A percentile compares a stretch with the other conserved stretches of the same genome.
Evolutionary conservation across 2,797 vertebrate genomes (phyloP).

Genomic region (Acestrorhynchus altus): DNA sequence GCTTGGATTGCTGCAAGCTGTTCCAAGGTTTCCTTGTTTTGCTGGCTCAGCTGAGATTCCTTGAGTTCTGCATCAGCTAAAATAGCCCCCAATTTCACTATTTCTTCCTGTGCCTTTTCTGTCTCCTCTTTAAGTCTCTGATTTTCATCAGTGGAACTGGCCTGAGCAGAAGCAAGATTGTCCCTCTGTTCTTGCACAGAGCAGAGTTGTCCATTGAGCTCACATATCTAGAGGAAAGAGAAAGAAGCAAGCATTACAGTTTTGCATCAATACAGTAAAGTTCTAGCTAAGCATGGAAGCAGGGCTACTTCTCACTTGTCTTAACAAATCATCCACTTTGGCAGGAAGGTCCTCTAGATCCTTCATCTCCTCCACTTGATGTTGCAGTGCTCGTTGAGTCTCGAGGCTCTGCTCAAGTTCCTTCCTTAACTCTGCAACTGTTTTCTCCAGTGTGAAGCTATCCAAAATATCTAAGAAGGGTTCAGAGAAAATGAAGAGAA

Average conservation of each 20-base stretch:
- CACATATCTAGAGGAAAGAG: constrained; percentile 56
- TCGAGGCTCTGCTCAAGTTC: constrained; percentile 74
- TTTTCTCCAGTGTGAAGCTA: constrained; percentile 79
- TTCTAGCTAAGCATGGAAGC: neutral
- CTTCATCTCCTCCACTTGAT: constrained; percentile 62
- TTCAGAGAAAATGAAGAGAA: constrained; percentile 26
- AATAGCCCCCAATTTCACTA: constrained; percentile 50
- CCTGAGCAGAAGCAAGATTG: constrained; percentile 61
- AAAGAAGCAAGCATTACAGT: neutral
- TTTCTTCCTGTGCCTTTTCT: constrained; percentile 57
- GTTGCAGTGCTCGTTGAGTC: constrained; percentile 72
- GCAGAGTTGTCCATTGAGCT: constrained; percentile 63
- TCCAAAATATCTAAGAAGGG: constrained; percentile 76
- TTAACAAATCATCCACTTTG: constrained; percentile 58
- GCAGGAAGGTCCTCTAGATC: constrained; percentile 36
- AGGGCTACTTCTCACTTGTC: constrained; percentile 47
- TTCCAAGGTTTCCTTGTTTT: constrained; percentile 49
- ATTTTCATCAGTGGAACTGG: constrained; percentile 61
- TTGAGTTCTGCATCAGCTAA: constrained; percentile 45
- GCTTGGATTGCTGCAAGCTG: constrained; percentile 57
- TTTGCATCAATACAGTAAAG: neutral
- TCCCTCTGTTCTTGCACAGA: constrained; percentile 54
- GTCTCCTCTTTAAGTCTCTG: constrained; percentile 70
- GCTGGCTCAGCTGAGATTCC: constrained; percentile 54
- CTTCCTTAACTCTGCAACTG: constrained; percentile 70